phyloP scores from a whole-genome alignment of 2,113 vertebrate species.

The Haemorhous mexicanus region DNA sequence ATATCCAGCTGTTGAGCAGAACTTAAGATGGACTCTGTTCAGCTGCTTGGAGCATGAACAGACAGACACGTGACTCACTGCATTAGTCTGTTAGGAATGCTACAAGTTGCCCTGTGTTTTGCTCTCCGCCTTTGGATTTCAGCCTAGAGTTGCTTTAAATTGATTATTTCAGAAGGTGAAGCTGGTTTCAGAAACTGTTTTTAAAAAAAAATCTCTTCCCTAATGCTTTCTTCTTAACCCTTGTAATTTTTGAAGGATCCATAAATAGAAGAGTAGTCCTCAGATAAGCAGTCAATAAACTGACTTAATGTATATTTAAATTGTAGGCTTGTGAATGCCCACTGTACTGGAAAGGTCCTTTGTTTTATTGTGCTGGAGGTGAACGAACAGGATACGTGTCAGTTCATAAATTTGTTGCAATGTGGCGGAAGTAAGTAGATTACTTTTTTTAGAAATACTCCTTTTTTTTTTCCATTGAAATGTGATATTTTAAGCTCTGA shows the following conservation, averaged over 20 bases:
- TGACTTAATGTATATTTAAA: neutral
- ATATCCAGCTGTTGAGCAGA: neutral
- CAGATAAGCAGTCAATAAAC: neutral
- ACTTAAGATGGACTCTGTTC: neutral
- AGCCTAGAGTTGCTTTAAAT: neutral
- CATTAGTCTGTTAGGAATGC: neutral
- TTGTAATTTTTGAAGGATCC: neutral
- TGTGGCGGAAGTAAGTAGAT: conserved; percentile 94
- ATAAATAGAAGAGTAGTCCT: neutral
- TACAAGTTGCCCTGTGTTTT: neutral
- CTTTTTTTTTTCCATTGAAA: neutral
- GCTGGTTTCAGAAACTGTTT: neutral
- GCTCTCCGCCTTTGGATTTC: neutral
- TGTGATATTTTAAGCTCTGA: neutral
- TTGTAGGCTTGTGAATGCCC: conserved; percentile 91
- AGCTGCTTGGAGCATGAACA: neutral
- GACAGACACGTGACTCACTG: neutral
- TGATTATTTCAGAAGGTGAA: neutral
- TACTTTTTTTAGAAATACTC: neutral
- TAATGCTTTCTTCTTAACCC: neutral
- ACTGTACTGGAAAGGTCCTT: conserved; percentile 92
- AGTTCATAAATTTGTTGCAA: conserved; percentile 94
- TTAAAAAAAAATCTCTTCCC: neutral
- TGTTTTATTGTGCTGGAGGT: conserved; percentile 89
- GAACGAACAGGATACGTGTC: conserved; percentile 91